Conservation (phyloP, 2,113 vertebrate species). For the Sterna hirundo region DNA sequence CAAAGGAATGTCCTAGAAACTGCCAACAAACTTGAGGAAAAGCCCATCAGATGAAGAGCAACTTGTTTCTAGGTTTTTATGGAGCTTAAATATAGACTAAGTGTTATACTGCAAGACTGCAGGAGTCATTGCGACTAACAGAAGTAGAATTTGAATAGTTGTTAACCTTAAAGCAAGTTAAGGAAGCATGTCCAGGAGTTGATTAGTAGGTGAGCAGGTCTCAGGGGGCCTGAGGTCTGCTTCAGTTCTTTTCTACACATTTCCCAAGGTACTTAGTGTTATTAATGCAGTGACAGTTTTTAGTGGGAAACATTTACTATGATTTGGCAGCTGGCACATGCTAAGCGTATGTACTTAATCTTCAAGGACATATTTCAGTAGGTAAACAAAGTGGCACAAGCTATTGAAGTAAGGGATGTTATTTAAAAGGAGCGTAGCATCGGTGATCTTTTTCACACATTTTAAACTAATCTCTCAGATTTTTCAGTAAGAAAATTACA, state of each 20-base stretch:
- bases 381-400: conserved; percentile 28
- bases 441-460: neutral
- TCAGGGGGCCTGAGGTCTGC: neutral
- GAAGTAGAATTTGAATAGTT: neutral
- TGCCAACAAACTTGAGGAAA: neutral
- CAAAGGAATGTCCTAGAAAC: neutral
- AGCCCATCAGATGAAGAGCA: neutral
- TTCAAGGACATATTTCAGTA: neutral
- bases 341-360: neutral
- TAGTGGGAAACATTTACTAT: neutral
- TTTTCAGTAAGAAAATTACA: conserved; percentile 5
- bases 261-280: neutral
- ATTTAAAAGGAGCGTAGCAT: neutral
- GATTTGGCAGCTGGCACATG: neutral
- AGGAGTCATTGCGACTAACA: neutral
- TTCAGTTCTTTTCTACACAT: neutral
- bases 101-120: neutral
- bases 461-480: neutral
- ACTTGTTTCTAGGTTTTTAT: neutral
- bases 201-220: neutral
- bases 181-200: neutral
- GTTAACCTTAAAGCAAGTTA: neutral
- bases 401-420: neutral
- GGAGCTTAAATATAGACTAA: neutral
- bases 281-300: neutral